Evolutionary conservation across 92 coral and sea anemone species (phyloP).

Genomic region (Heteractis magnifica): DNA sequence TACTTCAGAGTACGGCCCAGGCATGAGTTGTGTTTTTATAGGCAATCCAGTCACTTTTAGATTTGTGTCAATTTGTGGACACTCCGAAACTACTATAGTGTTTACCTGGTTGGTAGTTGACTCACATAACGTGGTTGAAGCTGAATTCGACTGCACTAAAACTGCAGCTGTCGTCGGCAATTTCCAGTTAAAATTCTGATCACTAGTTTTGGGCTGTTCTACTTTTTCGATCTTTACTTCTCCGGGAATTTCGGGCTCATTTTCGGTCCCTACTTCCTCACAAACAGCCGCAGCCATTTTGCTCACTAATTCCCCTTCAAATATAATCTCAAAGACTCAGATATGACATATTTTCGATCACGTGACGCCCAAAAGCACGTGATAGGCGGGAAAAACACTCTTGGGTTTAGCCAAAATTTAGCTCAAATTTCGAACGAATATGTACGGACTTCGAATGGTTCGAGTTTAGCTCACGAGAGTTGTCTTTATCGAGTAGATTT

Average conservation of each 20-base stretch:
- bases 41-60: conserved; percentile 80
- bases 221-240: conserved; percentile 95
- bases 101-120: conserved; percentile 66
- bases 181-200: conserved; percentile 92
- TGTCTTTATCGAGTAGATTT: conserved; percentile 32
- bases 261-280: conserved; percentile 68
- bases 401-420: conserved; percentile 43
- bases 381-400: conserved; percentile 67
- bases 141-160: conserved; percentile 69
- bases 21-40: conserved; percentile 84
- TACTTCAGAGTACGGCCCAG: conserved; percentile 87
- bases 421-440: conserved; percentile 55
- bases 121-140: conserved; percentile 67
- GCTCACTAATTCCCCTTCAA: conserved; percentile 66
- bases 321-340: conserved; percentile 62
- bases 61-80: conserved; percentile 79
- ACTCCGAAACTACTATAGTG: conserved; percentile 75
- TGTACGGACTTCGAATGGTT: conserved; percentile 15
- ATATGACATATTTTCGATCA: conserved; percentile 78
- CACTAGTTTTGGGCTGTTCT: conserved; percentile 81
- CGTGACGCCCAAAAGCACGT: conserved; percentile 73
- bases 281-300: conserved; percentile 85
- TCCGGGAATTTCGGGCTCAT: conserved; percentile 84
- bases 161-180: conserved; percentile 69
- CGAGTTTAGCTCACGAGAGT: conserved; percentile 22